phyloP scores from a whole-genome alignment of 2,888 invertebrate genomes.

The Athalia cordata region DNA sequence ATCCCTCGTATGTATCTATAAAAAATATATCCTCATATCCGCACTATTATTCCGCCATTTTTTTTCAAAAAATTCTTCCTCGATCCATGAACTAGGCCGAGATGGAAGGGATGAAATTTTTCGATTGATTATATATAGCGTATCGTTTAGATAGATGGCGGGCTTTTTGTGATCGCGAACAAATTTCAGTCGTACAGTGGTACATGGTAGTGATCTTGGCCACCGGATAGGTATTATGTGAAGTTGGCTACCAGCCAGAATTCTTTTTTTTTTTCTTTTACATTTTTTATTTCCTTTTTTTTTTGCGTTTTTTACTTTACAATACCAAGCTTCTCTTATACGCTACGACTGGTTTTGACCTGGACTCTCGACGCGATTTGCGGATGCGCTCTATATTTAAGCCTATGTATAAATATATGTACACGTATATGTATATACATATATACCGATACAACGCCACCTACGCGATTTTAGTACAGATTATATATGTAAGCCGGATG shows the following conservation, averaged over 20 bases:
- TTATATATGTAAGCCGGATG: neutral
- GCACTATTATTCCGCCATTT: too few relatives aligned
- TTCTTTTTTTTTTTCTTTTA: neutral
- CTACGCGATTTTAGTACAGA: too few relatives aligned
- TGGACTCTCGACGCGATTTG: constrained; percentile 25
- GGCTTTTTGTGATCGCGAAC: neutral
- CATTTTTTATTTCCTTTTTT: neutral
- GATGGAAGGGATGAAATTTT: neutral
- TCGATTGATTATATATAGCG: neutral
- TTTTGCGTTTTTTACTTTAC: neutral
- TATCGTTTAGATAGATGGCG: too few relatives aligned
- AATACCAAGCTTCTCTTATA: too few relatives aligned
- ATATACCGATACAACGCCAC: too few relatives aligned
- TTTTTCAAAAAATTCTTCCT: too few relatives aligned
- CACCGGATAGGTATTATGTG: neutral
- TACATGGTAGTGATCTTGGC: neutral
- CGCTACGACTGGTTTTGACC: constrained; percentile 34
- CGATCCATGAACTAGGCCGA: too few relatives aligned
- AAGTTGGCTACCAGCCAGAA: neutral
- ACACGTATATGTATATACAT: neutral
- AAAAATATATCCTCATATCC: too few relatives aligned
- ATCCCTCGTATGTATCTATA: too few relatives aligned
- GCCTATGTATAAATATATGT: constrained; percentile 27
- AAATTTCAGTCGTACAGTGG: neutral
- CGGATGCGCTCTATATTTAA: constrained; percentile 29